Conservation (phyloP, 2,113 vertebrate species). For the Oenanthe oenanthe region DNA sequence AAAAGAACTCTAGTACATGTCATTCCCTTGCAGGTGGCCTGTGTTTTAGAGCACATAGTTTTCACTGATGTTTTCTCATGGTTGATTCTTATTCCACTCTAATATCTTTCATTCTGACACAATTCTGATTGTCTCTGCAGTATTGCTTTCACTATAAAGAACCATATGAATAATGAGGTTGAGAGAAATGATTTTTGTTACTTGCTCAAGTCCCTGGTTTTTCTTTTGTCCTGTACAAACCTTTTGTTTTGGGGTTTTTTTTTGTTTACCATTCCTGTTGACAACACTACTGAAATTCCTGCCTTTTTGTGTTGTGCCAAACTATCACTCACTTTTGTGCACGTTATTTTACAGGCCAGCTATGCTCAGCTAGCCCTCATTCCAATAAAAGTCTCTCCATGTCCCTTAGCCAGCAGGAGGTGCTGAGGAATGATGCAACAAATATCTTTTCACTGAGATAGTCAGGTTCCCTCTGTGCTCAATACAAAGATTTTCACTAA, state of each 20-base stretch:
- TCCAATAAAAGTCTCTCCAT: neutral
- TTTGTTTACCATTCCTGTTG: neutral
- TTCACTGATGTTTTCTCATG: neutral
- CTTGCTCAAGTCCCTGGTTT: neutral
- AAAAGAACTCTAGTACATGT: rapidly evolving
- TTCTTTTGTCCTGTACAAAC: neutral
- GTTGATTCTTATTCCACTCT: neutral
- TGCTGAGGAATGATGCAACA: conserved; percentile 12
- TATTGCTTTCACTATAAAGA: neutral
- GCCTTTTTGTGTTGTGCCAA: neutral
- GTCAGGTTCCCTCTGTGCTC: neutral
- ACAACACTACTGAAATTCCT: neutral
- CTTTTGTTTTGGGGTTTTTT: neutral
- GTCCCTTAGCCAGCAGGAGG: neutral
- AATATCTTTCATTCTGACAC: neutral
- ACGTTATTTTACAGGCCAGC: neutral
- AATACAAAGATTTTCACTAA: neutral
- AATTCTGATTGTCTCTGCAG: neutral
- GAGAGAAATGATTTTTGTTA: neutral
- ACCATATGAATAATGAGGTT: neutral
- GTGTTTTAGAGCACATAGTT: neutral
- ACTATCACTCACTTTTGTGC: neutral
- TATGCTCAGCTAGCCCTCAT: neutral
- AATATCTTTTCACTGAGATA: neutral
- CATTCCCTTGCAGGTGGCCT: neutral